Evolutionary conservation across 1,140 invertebrate species (phyloP).

Genomic region (Caerostris extrusa): DNA sequence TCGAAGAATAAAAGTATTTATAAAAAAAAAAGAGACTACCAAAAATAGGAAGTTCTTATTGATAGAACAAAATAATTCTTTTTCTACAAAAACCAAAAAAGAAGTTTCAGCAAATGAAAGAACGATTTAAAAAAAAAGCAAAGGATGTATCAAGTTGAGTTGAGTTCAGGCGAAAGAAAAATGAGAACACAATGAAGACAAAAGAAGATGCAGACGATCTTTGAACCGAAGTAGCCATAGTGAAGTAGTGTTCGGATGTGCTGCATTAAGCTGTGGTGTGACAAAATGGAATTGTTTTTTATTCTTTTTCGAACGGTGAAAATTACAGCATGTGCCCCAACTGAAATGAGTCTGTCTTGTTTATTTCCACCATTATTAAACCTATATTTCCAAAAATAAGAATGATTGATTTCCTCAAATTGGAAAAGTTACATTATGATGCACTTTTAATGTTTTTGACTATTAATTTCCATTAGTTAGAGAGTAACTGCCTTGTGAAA

Average conservation of each 20-base stretch:
- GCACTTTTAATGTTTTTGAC: too few relatives aligned
- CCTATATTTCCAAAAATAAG: slow-evolving; percentile 23
- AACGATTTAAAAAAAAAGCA: slow-evolving; percentile 44
- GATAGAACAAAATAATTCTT: slow-evolving; percentile 20
- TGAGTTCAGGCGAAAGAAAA: slow-evolving; percentile 45
- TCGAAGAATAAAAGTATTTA: neutral
- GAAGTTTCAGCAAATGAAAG: slow-evolving; percentile 16
- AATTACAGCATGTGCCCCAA: neutral
- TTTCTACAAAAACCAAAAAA: neutral
- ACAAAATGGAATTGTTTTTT: slow-evolving; percentile 72
- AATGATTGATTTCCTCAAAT: slow-evolving; percentile 44
- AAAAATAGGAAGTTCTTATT: slow-evolving; percentile 35
- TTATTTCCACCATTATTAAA: neutral
- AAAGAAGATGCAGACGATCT: slow-evolving; percentile 56
- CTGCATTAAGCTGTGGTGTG: slow-evolving; percentile 54
- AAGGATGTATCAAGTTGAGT: slow-evolving; percentile 55
- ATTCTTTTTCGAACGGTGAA: slow-evolving; percentile 41
- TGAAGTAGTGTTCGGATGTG: slow-evolving; percentile 62
- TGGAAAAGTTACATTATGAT: slow-evolving; percentile 5
- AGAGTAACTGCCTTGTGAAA: too few relatives aligned
- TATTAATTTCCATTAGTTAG: too few relatives aligned
- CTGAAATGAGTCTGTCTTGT: slow-evolving; percentile 57
- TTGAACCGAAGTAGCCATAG: slow-evolving; percentile 62
- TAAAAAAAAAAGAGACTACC: neutral
- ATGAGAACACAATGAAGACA: slow-evolving; percentile 31